Evolutionary conservation across 1,140 invertebrate genomes (phyloP), one percentile per base, ranked within the genome.

Genomic region (Listronotus oregonensis): DNA sequence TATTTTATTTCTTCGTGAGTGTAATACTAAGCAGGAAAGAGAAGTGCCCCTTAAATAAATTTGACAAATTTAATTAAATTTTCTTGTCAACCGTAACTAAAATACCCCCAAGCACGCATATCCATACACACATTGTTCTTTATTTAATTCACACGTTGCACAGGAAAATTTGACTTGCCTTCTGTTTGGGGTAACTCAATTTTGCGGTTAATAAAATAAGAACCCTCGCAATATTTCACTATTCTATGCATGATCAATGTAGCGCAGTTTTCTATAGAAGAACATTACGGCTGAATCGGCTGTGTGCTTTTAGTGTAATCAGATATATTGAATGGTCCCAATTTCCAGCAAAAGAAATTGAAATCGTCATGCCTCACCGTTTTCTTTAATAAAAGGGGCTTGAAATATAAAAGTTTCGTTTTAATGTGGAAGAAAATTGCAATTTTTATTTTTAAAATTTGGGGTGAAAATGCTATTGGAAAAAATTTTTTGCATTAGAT

Each of bases 201-300:
- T 63, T 63, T 63, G 60, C 60, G 60, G 60, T 63, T 61, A 63
- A 63, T 63, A 63, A 63, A 63, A 46, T 54, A 63, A 63, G 51
- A 37, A 54, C 50, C 60, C 60, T 39, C 42, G 40, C 47, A 17
- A 39, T 44, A 39, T 55, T 55, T 34, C 34, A 44, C 39, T 54
- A 55, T 63, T 63, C 50, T 34, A 63, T 63, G 60, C 60, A 63
- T 63, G 60, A 63, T 54, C 60, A 55, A 63, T 63, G 50, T 50
- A 54, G 60, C 60, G 50, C 60, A 63, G 31, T 55, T 47, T 58
- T 51, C 46, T 51, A 61, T 61, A 51, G 42, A 14, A 15, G 47
- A 40, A 51, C 47, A 61, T 61, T 43, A 56, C 14, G 54, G 17
- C 32, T 12, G 37, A 21, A 56, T 56, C 18, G 46, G 37, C 34